Conservation (phyloP, 2,888 invertebrate species). For the Magallana nippona region DNA sequence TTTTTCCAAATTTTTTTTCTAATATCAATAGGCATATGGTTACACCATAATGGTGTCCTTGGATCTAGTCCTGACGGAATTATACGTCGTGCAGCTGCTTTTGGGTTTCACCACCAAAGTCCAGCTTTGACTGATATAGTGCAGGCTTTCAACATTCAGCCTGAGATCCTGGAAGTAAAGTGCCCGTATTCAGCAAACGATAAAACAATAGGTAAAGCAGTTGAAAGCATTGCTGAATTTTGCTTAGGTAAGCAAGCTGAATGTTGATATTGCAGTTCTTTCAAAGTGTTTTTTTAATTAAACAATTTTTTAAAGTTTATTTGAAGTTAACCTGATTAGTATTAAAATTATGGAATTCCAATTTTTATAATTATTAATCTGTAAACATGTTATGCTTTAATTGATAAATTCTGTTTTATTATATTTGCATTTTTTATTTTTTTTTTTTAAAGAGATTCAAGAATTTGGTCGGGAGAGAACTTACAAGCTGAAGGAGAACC, state of each 20-base stretch:
- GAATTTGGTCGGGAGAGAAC: neutral
- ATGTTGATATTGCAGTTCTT: neutral
- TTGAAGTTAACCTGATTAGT: too few species aligned
- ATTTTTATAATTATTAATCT: too few species aligned
- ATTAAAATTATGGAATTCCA: too few species aligned
- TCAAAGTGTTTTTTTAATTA: too few species aligned
- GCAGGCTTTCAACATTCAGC: neutral
- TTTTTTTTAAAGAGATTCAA: conserved; percentile 31
- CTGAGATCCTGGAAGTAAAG: conserved; percentile 25
- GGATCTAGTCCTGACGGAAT: conserved; percentile 38
- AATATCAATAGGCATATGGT: conserved; percentile 26
- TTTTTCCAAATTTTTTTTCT: neutral
- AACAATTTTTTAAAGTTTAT: too few species aligned
- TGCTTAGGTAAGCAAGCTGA: conserved; percentile 1
- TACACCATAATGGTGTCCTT: conserved; percentile 30
- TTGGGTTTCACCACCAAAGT: conserved; percentile 23
- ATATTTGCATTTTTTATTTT: conserved; percentile 46
- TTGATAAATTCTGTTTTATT: neutral
- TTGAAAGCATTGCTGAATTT: neutral
- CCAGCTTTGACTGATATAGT: conserved; percentile 8
- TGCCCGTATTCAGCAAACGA: conserved; percentile 32
- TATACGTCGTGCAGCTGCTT: conserved; percentile 24
- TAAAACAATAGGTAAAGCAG: conserved; percentile 22
- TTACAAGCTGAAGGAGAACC: conserved; percentile 32
- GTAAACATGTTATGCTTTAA: too few species aligned